Evolutionary conservation across 1,140 invertebrate species (phyloP).

Genomic region (Augochlora pura): DNA sequence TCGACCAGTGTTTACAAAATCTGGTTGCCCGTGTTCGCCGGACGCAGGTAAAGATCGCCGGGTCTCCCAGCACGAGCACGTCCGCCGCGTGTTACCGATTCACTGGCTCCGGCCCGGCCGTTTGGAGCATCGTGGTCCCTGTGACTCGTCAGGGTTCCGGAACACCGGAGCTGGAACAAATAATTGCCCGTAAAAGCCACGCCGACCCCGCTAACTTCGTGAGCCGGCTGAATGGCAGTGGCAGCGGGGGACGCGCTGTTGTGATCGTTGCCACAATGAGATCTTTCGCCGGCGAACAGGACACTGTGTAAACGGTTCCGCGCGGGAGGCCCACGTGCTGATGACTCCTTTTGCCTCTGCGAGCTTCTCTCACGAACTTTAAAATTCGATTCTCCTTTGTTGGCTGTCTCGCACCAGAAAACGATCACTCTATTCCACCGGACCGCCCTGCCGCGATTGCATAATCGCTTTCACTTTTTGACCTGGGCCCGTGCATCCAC

Average conservation of each 20-base stretch:
- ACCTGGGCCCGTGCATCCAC: too few relatives aligned
- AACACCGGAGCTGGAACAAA: conserved; percentile 50
- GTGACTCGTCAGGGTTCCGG: not conserved
- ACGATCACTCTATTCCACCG: conserved; percentile 32
- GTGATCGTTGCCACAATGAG: conserved; percentile 69
- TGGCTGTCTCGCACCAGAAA: conserved; percentile 20
- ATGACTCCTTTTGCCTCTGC: conserved; percentile 61
- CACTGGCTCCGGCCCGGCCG: conserved; percentile 36
- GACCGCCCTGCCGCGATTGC: not conserved
- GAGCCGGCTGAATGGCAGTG: conserved; percentile 55
- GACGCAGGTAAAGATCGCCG: conserved; percentile 38
- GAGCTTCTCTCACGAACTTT: conserved; percentile 38
- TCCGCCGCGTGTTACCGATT: conserved; percentile 32
- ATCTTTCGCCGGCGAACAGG: conserved; percentile 58
- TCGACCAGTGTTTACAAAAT: conserved; percentile 36
- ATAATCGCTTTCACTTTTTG: conserved; percentile 4
- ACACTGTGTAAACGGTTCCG: conserved; percentile 59
- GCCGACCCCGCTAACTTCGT: conserved; percentile 56
- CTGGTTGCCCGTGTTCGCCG: conserved; percentile 2
- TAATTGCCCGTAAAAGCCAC: conserved; percentile 69
- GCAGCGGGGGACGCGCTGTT: conserved; percentile 69
- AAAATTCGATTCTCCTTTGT: conserved; percentile 55
- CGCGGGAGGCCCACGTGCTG: conserved; percentile 49
- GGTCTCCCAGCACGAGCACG: conserved; percentile 38
- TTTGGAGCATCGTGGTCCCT: conserved; percentile 15